Evolutionary conservation across 2,888 invertebrate species (phyloP).

Genomic region (Brenthis hecate): DNA sequence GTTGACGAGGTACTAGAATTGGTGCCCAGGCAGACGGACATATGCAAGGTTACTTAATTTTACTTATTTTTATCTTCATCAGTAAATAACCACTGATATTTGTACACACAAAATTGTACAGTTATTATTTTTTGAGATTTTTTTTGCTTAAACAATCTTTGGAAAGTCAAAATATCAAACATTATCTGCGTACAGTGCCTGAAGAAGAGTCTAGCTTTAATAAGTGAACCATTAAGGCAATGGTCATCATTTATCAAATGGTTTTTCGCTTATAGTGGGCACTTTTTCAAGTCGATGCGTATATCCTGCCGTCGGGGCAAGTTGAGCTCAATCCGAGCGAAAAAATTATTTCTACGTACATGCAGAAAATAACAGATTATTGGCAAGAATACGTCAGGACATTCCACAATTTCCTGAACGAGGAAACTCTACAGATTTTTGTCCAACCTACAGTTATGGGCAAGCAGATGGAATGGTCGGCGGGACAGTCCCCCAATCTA

Average conservation of each 20-base stretch:
- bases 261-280: constrained; percentile 79
- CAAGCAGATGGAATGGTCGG: constrained; percentile 89
- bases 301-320: constrained; percentile 65
- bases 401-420: constrained; percentile 88
- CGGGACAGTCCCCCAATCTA: constrained; percentile 88
- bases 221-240: background rate
- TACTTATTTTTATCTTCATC: too few species aligned
- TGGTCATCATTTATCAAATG: background rate
- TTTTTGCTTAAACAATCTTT: too few species aligned
- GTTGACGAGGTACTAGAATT: constrained; percentile 78
- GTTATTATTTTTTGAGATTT: too few species aligned
- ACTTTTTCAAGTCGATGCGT: constrained; percentile 83
- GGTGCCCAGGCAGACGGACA: constrained; percentile 65
- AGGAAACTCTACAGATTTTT: constrained; percentile 86
- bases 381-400: constrained; percentile 86
- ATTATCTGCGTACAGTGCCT: too few species aligned
- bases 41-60: constrained; percentile 64
- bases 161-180: too few species aligned
- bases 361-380: constrained; percentile 83
- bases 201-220: too few species aligned
- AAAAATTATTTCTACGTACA: constrained; percentile 80
- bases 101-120: too few species aligned
- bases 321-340: constrained; percentile 83
- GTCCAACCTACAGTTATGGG: constrained; percentile 93
- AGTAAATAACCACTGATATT: too few species aligned